A percentile compares a stretch with the other conserved stretches of the same genome.
phyloP scores from a whole-genome alignment of 2,888 invertebrate species.

The Limenitis camilla region DNA sequence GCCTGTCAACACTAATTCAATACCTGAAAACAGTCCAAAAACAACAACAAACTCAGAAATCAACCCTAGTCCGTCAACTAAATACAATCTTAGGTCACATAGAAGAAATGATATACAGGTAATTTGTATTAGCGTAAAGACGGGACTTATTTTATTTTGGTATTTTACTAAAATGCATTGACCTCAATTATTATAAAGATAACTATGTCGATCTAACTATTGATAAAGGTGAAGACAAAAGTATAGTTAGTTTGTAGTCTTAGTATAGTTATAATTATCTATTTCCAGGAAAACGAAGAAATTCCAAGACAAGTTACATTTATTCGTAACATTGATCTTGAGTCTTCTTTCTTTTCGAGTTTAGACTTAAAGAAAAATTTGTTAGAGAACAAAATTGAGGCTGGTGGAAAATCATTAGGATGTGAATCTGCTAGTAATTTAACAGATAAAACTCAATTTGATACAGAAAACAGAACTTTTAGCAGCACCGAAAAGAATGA shows the following conservation, averaged over 20 bases:
- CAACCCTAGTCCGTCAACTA: conserved; percentile 10
- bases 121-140: not conserved
- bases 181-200: too few relatives aligned
- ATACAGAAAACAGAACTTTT: not conserved
- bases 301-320: not conserved
- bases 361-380: conserved; percentile 24
- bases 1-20: not conserved
- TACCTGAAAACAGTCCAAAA: not conserved
- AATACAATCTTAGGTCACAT: conserved; percentile 27
- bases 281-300: conserved; percentile 9
- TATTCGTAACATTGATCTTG: conserved; percentile 2
- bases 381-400: not conserved
- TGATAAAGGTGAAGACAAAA: too few relatives aligned
- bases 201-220: too few relatives aligned
- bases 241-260: too few relatives aligned
- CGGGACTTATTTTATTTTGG: too few relatives aligned
- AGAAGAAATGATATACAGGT: conserved; percentile 23
- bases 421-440: not conserved
- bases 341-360: conserved; percentile 16
- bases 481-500: not conserved
- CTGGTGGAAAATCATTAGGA: not conserved
- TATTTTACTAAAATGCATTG: too few relatives aligned
- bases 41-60: not conserved
- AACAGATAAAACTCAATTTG: not conserved
- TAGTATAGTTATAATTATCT: too few relatives aligned